Base-by-base conservation (phyloP, 1,140 invertebrate genomes). In the Meteorus sp. region DNA sequence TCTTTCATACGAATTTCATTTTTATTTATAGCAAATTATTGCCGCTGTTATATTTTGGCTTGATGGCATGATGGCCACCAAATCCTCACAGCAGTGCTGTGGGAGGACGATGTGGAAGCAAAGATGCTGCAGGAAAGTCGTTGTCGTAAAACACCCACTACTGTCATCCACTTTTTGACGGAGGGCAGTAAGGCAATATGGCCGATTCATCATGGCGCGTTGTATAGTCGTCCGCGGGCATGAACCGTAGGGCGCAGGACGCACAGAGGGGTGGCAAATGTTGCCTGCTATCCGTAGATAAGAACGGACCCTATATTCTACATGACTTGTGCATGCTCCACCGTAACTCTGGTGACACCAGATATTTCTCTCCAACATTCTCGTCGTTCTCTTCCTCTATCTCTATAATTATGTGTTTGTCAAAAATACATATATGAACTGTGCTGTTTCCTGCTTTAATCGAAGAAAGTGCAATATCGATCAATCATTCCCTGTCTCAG, bases 171-270 rank as follows among this genome's bases (percentile, higher is more conserved):
- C 43, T 17, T 9, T 17, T 6, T 3, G 8, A n/a, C 17, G 31
- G 50, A 66, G 65, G 68, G 58, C 61, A 66, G 58, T 65, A 62
- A 65, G 63, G 60, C 68, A 77, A 78, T 66, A 76, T 70, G 74
- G 71, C 74, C 74, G 74, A 78, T 79, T 75, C 72, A 78, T 80
- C 76, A 78, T 76, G 68, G 68, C 69, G 64, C 62, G 39, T 31
- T 23, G 47, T 31, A 45, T 37, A 41, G 5, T 56, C 61, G 56
- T 41, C 47, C 63, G 64, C 65, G 71, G 60, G 56, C 41, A 44
- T 44, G 25, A 56, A 37, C 52, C 33, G 62, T 62, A 67, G 60
- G 62, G 66, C 64, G 65, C 57, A 62, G 57, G 55, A 47, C 48
- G 51, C 41, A 47, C 62, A 19, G 51, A 59, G 59, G 60, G 57